Evolutionary conservation across 2,797 vertebrate species (phyloP), one percentile per base, ranked within the genome.

Genomic region (Lepilemur ruficaudatus): DNA sequence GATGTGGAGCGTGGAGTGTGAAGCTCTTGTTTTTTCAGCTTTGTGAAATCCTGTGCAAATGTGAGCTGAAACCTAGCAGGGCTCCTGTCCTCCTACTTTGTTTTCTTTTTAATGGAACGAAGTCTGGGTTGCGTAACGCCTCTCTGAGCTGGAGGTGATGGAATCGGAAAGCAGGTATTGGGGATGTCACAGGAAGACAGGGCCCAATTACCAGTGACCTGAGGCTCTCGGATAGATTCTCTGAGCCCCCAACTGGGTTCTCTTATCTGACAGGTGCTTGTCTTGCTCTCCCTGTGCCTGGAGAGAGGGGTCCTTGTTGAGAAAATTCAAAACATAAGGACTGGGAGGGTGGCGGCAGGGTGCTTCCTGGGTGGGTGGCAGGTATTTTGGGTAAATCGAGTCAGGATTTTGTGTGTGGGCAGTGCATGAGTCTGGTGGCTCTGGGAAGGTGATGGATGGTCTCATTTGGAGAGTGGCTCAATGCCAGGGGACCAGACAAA

Each of bases 211-310:
- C 52, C 43, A 7, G 7, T 6, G 14, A 38, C 83, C 35, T 20
- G 69, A 20, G 61, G 17, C 18, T 18, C 28, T 55, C 0, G 3
- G 1, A 17, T 11, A 28, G n/a, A 4, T 28, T 55, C 59, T 23
- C 35, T 17, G 55, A 61, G 43, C 6, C 70, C 43, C 35, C 1
- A 0, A 0, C 43, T 14, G 28, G 18, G 43, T 30, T 20, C 0
- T 1, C 0, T 38, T 14, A 12, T 6, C 25, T n/a, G 20, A 3
- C n/a, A 14, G 1, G 2, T 0, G 1, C 35, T 23, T 35, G n/a
- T 20, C 20, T 18, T 59, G 43, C 28, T 20, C 17, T 52, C 43
- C 38, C 13, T 11, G 22, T 43, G 28, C 59, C 17, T 7, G 22
- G 67, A 30, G 32, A 20, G 10, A 5, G 30, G 52, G 32, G 7